phyloP scores from a whole-genome alignment of 2,888 invertebrate species.

The Sphaerophoria taeniata region DNA sequence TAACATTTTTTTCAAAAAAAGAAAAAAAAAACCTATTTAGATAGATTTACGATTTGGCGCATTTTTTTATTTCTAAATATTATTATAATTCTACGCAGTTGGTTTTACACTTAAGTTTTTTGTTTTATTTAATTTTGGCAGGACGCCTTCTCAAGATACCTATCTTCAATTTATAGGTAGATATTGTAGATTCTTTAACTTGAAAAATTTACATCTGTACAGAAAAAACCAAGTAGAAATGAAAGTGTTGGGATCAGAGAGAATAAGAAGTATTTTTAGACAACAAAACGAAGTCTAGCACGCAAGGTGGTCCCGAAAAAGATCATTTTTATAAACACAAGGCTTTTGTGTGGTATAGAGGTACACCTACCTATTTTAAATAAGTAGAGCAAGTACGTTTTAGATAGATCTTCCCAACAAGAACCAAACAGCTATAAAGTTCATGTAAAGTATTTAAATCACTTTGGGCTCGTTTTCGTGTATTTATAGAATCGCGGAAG shows the following conservation, averaged over 20 bases:
- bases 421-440: conserved; percentile 30
- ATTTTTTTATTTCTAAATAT: conserved; percentile 33
- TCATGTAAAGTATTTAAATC: conserved; percentile 52
- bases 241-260: conserved; percentile 11
- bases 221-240: neutral
- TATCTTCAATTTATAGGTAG: neutral
- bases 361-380: neutral
- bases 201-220: conserved; percentile 14
- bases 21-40: conserved; percentile 23
- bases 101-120: conserved; percentile 10
- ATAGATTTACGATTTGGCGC: conserved; percentile 29
- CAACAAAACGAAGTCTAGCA: conserved; percentile 58
- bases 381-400: neutral
- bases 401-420: neutral
- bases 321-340: conserved; percentile 48
- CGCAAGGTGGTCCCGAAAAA: conserved; percentile 67
- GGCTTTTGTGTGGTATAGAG: neutral
- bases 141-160: neutral
- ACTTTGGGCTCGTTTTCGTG: conserved; percentile 21
- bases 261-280: conserved; percentile 53
- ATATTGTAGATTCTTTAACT: neutral
- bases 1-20: neutral
- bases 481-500: conserved; percentile 61
- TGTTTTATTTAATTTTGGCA: conserved; percentile 13
- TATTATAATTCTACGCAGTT: conserved; percentile 44